These are phyloP conservation scores for Drosophila anceps DNA, from an alignment of 2,888 invertebrate genomes.

Conservation along the genomic window DNA sequence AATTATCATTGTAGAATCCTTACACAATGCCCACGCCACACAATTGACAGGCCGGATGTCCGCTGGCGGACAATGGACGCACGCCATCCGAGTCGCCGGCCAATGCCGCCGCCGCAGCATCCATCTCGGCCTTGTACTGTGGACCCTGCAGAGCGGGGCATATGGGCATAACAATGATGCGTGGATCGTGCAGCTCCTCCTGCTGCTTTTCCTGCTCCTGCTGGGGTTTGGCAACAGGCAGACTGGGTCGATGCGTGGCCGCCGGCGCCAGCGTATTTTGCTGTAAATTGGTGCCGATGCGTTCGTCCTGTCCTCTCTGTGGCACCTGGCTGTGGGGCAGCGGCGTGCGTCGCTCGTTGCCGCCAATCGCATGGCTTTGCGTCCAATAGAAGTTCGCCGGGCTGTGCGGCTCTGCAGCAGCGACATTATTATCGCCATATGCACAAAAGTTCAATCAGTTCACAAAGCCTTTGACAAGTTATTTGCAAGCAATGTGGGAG, in stretches of 20 bases:
- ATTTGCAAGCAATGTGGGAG: slow-evolving; percentile 11
- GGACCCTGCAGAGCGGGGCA: slow-evolving; percentile 83
- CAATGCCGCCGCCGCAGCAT: slow-evolving; percentile 80
- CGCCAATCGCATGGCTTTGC: slow-evolving; percentile 91
- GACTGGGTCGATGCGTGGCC: slow-evolving; percentile 86
- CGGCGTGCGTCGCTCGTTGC: slow-evolving; percentile 86
- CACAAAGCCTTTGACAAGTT: slow-evolving; percentile 48
- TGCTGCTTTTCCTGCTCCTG: slow-evolving; percentile 25
- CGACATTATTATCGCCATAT: slow-evolving; percentile 20
- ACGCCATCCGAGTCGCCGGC: slow-evolving; percentile 73
- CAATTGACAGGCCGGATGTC: slow-evolving; percentile 84
- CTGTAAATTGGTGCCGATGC: slow-evolving; percentile 86
- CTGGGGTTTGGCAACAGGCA: slow-evolving; percentile 84
- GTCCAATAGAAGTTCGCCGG: slow-evolving; percentile 89
- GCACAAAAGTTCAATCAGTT: slow-evolving; percentile 67
- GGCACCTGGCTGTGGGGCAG: slow-evolving; percentile 85
- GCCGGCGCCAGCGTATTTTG: slow-evolving; percentile 87
- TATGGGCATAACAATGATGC: slow-evolving; percentile 83
- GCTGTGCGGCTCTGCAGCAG: slow-evolving; percentile 80
- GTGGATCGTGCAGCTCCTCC: slow-evolving; percentile 74
- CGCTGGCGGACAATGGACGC: slow-evolving; percentile 81
- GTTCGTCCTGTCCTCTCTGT: slow-evolving; percentile 71
- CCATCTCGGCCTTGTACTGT: slow-evolving; percentile 83
- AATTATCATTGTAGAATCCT: slow-evolving; percentile 78
- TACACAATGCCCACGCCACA: slow-evolving; percentile 85